Conservation (phyloP, 2,888 invertebrate species). For the Drepana falcataria region DNA sequence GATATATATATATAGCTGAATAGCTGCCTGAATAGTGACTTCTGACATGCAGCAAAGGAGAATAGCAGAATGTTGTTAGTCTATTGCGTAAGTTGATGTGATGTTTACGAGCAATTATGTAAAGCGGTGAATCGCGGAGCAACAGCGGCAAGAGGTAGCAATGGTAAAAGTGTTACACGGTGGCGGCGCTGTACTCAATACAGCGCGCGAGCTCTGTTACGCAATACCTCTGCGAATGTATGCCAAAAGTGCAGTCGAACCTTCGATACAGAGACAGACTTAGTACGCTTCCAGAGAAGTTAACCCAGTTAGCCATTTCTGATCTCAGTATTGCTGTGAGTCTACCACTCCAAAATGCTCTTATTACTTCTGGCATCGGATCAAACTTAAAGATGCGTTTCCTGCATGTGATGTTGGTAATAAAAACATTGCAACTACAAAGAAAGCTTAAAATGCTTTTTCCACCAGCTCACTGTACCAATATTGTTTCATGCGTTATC, state of each 20-base stretch:
- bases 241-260: conserved; percentile 73
- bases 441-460: conserved; percentile 26
- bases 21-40: too few relatives aligned
- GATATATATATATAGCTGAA: too few relatives aligned
- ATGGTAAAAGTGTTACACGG: conserved; percentile 74
- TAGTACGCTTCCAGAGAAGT: neutral
- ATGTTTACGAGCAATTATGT: conserved; percentile 72
- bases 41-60: conserved; percentile 20
- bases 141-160: conserved; percentile 40
- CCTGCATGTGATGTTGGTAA: neutral
- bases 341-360: too few relatives aligned
- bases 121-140: conserved; percentile 38
- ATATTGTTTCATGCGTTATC: conserved; percentile 59
- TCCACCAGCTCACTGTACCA: conserved; percentile 31
- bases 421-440: too few relatives aligned
- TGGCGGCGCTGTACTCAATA: conserved; percentile 47
- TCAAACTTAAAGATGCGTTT: neutral
- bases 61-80: conserved; percentile 62
- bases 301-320: conserved; percentile 1
- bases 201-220: conserved; percentile 47
- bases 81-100: conserved; percentile 62
- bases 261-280: conserved; percentile 26
- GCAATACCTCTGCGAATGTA: conserved; percentile 65
- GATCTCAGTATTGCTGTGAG: neutral
- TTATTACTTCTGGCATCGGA: neutral